A percentile compares a stretch with the other conserved stretches of the same genome.
Conservation (phyloP, 1,140 invertebrate species). For the Olivierus martensii region DNA sequence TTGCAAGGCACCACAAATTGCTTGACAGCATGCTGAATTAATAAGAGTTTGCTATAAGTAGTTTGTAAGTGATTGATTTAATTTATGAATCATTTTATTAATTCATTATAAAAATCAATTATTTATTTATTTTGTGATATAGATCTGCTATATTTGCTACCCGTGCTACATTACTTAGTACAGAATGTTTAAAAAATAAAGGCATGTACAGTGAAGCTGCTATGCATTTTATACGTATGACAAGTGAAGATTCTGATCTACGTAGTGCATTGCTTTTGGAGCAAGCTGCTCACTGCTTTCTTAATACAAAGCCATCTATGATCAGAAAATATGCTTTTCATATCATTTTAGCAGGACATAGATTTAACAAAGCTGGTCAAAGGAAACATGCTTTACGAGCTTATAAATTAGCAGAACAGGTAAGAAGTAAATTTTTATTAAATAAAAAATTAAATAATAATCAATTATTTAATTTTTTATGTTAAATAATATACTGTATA, state of each 20-base stretch:
- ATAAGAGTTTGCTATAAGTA: too few species aligned
- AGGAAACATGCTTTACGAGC: slow-evolving; percentile 76
- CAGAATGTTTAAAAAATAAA: slow-evolving; percentile 64
- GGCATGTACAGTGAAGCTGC: slow-evolving; percentile 74
- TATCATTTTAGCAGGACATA: slow-evolving; percentile 83
- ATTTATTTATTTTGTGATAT: slow-evolving; percentile 21
- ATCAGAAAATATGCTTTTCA: slow-evolving; percentile 94
- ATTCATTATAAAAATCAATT: too few species aligned
- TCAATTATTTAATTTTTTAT: neutral
- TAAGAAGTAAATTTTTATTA: slow-evolving; percentile 26
- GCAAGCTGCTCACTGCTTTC: slow-evolving; percentile 87
- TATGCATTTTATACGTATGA: slow-evolving; percentile 84
- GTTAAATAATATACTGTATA: neutral
- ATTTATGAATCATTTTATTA: too few species aligned
- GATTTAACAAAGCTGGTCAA: slow-evolving; percentile 78
- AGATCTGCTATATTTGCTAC: slow-evolving; percentile 80
- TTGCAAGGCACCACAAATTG: too few species aligned
- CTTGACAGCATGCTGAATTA: too few species aligned
- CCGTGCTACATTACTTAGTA: slow-evolving; percentile 70
- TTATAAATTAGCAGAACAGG: slow-evolving; percentile 83
- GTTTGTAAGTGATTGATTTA: too few species aligned
- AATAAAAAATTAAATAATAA: too few species aligned
- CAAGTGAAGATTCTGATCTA: slow-evolving; percentile 83
- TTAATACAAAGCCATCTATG: slow-evolving; percentile 55
- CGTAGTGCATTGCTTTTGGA: slow-evolving; percentile 70